phyloP scores from a whole-genome alignment of 1,140 invertebrate genomes.

The Drosophila nebulosa region DNA sequence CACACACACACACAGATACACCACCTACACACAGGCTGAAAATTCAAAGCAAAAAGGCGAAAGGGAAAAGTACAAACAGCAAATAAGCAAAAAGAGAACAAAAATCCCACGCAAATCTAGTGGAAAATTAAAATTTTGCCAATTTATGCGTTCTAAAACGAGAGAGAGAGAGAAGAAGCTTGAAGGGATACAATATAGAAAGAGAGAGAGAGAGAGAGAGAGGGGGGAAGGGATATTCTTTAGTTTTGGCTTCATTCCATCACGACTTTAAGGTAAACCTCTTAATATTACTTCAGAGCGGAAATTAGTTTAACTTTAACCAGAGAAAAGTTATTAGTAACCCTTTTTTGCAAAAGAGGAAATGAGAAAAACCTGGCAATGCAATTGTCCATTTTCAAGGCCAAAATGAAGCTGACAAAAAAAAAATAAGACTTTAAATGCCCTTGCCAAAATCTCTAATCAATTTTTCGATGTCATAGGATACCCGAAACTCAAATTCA shows the following conservation, averaged over 20 bases:
- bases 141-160: conserved; percentile 31
- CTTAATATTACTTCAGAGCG: not conserved
- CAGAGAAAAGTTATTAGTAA: not conserved
- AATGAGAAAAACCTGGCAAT: not conserved
- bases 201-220: not conserved
- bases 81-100: conserved; percentile 6
- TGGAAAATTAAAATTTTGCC: conserved; percentile 46
- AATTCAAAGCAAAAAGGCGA: conserved; percentile 20
- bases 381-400: too few relatives aligned
- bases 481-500: too few relatives aligned
- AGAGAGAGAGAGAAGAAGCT: not conserved
- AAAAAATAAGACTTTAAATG: too few relatives aligned
- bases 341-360: not conserved
- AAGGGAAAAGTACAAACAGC: conserved; percentile 15
- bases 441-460: too few relatives aligned
- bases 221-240: not conserved
- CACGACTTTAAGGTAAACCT: conserved; percentile 1
- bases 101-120: conserved; percentile 46
- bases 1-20: not conserved
- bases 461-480: too few relatives aligned
- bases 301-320: conserved; percentile 2
- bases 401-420: too few relatives aligned
- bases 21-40: not conserved
- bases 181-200: not conserved
- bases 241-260: not conserved